These are phyloP conservation scores for Chiroxiphia lanceolata DNA, from an alignment of 2,797 vertebrate species.

Conservation along the genomic window DNA sequence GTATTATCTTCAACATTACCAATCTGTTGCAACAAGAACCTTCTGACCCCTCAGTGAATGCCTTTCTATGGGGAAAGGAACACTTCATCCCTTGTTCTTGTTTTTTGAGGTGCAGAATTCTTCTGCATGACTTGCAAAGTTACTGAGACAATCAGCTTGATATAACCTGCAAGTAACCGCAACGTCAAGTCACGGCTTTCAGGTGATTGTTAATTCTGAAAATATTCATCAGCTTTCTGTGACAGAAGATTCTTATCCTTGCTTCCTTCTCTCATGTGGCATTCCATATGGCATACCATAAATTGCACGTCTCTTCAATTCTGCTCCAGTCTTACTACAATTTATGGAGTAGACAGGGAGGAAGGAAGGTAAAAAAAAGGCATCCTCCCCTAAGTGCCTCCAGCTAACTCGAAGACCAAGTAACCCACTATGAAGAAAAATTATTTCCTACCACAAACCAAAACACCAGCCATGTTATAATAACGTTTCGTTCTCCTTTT, in stretches of 20 bases:
- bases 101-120: not conserved
- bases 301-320: not conserved
- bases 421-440: not conserved
- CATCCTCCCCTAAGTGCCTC: not conserved
- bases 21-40: not conserved
- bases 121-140: not conserved
- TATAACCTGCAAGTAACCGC: not conserved
- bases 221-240: not conserved
- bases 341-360: not conserved
- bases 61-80: not conserved
- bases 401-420: not conserved
- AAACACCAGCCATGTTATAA: not conserved
- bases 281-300: not conserved
- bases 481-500: not conserved
- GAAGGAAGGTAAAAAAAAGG: not conserved
- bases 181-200: not conserved
- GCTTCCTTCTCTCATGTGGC: not conserved
- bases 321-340: not conserved
- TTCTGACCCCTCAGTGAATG: accelerated
- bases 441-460: not conserved
- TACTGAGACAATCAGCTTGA: not conserved
- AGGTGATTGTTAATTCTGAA: not conserved
- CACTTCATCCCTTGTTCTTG: not conserved
- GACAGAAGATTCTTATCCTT: not conserved
- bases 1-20: not conserved